Conservation (phyloP, 2,888 invertebrate species). For the Didymodactylos carnosus region DNA sequence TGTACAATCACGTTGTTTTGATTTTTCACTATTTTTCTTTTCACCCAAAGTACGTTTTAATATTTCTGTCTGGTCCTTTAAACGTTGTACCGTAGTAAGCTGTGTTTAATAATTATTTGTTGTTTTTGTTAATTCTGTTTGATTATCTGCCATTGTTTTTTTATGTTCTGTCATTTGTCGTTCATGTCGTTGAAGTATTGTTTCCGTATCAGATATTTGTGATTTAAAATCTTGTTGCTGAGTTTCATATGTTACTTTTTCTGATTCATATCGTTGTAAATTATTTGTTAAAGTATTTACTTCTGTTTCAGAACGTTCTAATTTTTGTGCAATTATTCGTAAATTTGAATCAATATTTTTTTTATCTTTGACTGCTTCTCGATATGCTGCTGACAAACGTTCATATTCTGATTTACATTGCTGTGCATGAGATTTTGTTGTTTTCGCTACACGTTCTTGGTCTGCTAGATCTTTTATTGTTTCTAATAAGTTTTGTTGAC, state of each 20-base stretch:
- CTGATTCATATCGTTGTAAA: neutral
- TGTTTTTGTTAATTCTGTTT: neutral
- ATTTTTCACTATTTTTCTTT: neutral
- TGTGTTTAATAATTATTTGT: neutral
- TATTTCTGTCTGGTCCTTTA: neutral
- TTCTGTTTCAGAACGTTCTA: neutral
- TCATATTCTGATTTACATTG: too few relatives aligned
- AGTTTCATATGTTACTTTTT: neutral
- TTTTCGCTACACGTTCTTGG: too few relatives aligned
- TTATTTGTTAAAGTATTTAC: neutral
- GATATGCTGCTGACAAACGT: neutral
- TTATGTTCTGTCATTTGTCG: neutral
- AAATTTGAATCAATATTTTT: neutral
- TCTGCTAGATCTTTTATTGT: too few relatives aligned
- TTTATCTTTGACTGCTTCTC: neutral
- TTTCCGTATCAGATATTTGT: neutral
- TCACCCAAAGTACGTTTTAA: neutral
- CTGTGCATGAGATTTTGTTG: too few relatives aligned
- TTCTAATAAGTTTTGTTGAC: too few relatives aligned
- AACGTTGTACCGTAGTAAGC: neutral
- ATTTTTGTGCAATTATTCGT: neutral
- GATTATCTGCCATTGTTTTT: neutral
- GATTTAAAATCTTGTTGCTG: neutral
- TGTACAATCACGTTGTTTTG: neutral
- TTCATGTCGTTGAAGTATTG: neutral